Evolutionary conservation across 2,797 vertebrate species (phyloP), one percentile per base, ranked within the genome.

Genomic region (Propithecus perrieri): DNA sequence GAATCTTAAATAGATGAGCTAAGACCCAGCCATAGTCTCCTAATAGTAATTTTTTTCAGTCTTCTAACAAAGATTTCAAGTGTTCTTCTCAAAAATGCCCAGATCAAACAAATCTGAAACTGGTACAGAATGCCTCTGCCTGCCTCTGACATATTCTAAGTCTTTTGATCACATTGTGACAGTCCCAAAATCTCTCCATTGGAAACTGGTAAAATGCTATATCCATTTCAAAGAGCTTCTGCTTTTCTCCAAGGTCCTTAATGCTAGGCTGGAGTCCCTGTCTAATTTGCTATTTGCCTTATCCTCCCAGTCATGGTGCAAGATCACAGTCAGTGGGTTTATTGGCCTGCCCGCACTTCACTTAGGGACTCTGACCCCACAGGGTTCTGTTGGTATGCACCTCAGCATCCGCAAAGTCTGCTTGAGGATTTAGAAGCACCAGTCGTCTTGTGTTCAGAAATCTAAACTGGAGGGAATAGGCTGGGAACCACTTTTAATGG

Each of bases 161-260:
- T 94, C 96, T 96, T 98, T 95, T 97, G 97, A 97, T 97, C 97
- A 94, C 87, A 78, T 35, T 69, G 85, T 88, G 65, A n/a, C 89
- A 85, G 87, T 91, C 91, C 96, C 95, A 74, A 96, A 69, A 96
- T 61, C 95, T 94, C 97, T 94, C 94, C 89, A 95, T 0, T 95
- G 93, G 98, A 98, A 95, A 84, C 89, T 3, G 0, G 87, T 95
- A 59, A 96, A 95, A 96, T 78, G 90, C 71, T 96, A 95, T 76
- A 97, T 98, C 90, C 96, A 97, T 97, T 97, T 98, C 96, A 97
- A 97, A 98, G 94, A 95, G 85, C 57, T 80, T 94, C 55, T 95
- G 95, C 93, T 97, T 97, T 95, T 96, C 97, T 97, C 97, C 87
- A 89, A 96, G 92, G 95, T 96, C 94, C 94, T 91, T 78, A 97